Percentiles rank a stretch among this genome's conserved stretches.
Conservation (phyloP, 2,113 vertebrate genomes). For the Paradisaea rubra region DNA sequence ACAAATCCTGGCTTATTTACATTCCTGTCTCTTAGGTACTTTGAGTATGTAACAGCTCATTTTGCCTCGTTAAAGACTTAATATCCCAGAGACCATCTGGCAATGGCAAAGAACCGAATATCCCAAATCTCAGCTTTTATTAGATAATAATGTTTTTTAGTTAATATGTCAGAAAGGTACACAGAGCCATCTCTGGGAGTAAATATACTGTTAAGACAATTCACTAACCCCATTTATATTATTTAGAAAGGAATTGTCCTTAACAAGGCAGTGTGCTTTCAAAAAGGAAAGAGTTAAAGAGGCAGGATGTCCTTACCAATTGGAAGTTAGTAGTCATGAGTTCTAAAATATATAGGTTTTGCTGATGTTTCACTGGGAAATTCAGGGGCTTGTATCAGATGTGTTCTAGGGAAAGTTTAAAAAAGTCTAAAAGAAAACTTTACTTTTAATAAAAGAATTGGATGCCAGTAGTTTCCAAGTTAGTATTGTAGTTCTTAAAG, state of each 20-base stretch:
- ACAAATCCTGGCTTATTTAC: background rate
- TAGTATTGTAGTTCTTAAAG: background rate
- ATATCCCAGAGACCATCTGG: background rate
- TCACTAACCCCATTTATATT: background rate
- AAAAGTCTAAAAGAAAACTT: background rate
- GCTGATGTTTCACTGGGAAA: background rate
- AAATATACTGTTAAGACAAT: background rate
- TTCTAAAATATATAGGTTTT: background rate
- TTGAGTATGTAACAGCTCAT: background rate
- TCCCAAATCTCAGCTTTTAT: background rate
- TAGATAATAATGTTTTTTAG: background rate
- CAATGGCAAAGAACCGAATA: background rate
- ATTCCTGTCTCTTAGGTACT: background rate
- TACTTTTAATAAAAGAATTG: background rate
- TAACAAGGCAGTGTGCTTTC: background rate
- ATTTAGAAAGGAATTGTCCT: background rate
- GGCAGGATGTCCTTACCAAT: background rate
- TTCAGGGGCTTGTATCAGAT: background rate
- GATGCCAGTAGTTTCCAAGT: background rate
- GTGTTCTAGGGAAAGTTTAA: background rate
- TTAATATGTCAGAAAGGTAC: background rate
- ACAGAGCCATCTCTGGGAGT: background rate
- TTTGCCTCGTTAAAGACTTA: background rate
- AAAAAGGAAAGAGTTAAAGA: background rate
- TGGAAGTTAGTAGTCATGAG: background rate